Evolutionary conservation across 2,797 vertebrate genomes (phyloP), one percentile per base, ranked within the genome.

Genomic region (Enteromius trimaculatus): DNA sequence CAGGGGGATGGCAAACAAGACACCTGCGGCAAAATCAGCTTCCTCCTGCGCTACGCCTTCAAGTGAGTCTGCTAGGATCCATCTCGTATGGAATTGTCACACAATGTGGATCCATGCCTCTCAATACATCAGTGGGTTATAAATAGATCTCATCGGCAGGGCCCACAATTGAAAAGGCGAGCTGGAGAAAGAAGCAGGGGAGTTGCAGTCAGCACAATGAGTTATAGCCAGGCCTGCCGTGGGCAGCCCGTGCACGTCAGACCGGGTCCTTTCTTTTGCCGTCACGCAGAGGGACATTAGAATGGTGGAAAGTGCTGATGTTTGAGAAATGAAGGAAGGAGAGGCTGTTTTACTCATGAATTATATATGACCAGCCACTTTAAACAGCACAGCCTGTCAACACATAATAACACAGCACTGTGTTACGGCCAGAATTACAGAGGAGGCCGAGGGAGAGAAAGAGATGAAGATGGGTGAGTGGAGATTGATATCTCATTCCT

Each of bases 11-110:
- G 94, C 53, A 95, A 95, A 53, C 89, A 83, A 91, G 96, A 80
- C 93, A 95, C 79, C 87, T 97, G 96, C 0, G 97, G 97, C 85
- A 96, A 96, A 79, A 96, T 98, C 91, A 97, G 96, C 93, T 97
- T 98, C 88, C 95, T 96, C 66, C 93, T 98, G 88, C 95, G 96
- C 77, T 97, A 98, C 68, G 96, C 96, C 88, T 98, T 97, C 69
- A 95, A 95, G 95, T 95, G 86, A 92, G 94, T 86, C 72, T 11
- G 13, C 11, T 62, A 4, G 4, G 4, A 82, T 39, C 14, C 66
- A 49, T 74, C 47, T 65, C 26, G 0, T 44, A 37, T 58, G 37
- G 65, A 65, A 64, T 55, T 39, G 76, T 65, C 77, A 69, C 49
- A 68, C 68, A 29, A 42, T 42, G 85, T 39, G 74, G 26, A 87